A percentile compares a stretch with the other conserved stretches of the same genome.
phyloP scores from a whole-genome alignment of 2,797 vertebrate species.

The Arctocebus calabarensis region DNA sequence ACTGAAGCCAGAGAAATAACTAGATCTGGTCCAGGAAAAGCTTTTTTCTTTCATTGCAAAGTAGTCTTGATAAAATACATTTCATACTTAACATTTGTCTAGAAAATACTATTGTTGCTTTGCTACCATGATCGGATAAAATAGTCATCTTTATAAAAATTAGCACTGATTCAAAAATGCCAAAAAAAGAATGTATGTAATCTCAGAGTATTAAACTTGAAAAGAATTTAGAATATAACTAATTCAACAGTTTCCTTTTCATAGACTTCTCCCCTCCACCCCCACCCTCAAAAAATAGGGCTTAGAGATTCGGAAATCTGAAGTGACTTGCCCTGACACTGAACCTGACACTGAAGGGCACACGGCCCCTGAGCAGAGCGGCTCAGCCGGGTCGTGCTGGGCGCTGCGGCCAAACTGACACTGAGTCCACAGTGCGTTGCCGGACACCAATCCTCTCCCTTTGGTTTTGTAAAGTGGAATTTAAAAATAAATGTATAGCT shows the following conservation, averaged over 20 bases:
- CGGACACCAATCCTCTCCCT: neutral
- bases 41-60: neutral
- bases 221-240: neutral
- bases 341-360: neutral
- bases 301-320: neutral
- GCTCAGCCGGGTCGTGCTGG: neutral
- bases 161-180: conserved; percentile 5
- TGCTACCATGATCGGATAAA: neutral
- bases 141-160: neutral
- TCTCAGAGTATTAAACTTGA: neutral
- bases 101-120: neutral
- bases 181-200: neutral
- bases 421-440: neutral
- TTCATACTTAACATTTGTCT: conserved; percentile 14
- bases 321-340: neutral
- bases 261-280: neutral
- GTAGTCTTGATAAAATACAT: neutral
- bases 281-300: neutral
- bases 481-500: neutral
- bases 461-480: conserved; percentile 27
- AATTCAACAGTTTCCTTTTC: neutral
- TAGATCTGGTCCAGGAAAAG: neutral
- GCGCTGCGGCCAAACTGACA: neutral
- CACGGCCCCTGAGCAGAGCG: neutral
- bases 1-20: neutral